These are phyloP conservation scores for Chironomus tentans DNA, from an alignment of 2,888 invertebrate species.

Conservation along the genomic window DNA sequence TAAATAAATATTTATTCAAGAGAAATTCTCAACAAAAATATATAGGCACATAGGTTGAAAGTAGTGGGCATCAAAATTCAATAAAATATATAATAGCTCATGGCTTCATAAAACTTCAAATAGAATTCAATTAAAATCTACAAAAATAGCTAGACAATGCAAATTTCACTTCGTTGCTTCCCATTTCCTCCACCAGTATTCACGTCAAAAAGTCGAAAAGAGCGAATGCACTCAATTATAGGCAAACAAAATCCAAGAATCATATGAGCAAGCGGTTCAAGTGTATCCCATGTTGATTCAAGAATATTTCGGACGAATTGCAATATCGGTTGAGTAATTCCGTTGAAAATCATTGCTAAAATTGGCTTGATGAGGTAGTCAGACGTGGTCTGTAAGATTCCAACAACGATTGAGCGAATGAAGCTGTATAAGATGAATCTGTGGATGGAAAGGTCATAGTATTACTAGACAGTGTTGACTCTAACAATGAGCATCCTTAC, in stretches of 20 bases:
- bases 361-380: slow-evolving; percentile 61
- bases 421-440: slow-evolving; percentile 50
- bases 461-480: too few species aligned
- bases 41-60: too few species aligned
- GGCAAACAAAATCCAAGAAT: slow-evolving; percentile 40
- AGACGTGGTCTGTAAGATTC: slow-evolving; percentile 51
- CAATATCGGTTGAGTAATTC: slow-evolving; percentile 56
- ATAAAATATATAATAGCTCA: too few species aligned
- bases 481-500: too few species aligned
- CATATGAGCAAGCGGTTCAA: slow-evolving; percentile 47
- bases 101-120: too few species aligned
- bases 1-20: too few species aligned
- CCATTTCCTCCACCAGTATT: background rate
- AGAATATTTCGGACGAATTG: slow-evolving; percentile 54
- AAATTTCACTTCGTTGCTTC: too few species aligned
- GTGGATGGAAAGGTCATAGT: background rate
- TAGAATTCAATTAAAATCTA: too few species aligned
- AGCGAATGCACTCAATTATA: slow-evolving; percentile 33
- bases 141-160: too few species aligned
- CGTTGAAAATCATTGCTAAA: slow-evolving; percentile 53
- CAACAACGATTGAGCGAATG: slow-evolving; percentile 51
- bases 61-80: too few species aligned
- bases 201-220: slow-evolving; percentile 35
- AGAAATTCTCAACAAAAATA: too few species aligned
- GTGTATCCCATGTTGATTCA: slow-evolving; percentile 52